phyloP scores from a whole-genome alignment of 2,888 invertebrate genomes.

The Disparrhopalites patrizii region DNA sequence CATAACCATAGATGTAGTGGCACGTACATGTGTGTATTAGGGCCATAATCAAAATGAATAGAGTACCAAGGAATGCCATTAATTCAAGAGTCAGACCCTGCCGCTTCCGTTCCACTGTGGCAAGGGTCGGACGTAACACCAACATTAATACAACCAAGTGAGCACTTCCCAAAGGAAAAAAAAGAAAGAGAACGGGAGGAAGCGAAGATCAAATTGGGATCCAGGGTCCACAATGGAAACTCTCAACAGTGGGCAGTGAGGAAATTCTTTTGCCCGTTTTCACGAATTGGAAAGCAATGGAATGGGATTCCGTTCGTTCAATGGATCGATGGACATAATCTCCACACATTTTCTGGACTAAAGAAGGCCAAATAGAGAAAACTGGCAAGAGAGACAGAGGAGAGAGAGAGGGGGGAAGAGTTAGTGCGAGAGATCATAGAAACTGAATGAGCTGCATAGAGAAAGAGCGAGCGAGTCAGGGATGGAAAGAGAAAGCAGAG shows the following conservation, averaged over 20 bases:
- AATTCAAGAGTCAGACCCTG: background rate
- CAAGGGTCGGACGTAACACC: background rate
- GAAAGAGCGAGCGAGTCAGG: no score
- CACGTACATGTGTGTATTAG: no score
- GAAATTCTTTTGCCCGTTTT: constrained; percentile 19
- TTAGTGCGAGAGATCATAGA: background rate
- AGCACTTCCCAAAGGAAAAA: background rate
- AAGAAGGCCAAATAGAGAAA: constrained; percentile 1
- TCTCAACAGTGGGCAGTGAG: constrained; percentile 3
- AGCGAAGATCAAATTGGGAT: background rate
- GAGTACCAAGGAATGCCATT: background rate
- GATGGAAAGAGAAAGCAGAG: no score
- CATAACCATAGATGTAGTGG: no score
- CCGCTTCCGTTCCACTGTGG: background rate
- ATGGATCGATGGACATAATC: constrained; percentile 14
- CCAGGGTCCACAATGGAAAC: constrained; percentile 4
- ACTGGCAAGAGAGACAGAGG: constrained; percentile 13
- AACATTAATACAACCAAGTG: background rate
- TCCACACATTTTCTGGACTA: constrained; percentile 1
- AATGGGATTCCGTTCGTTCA: constrained; percentile 19
- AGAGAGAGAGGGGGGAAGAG: constrained; percentile 20
- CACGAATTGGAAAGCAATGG: constrained; percentile 22
- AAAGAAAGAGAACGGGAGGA: background rate
- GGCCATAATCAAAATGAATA: no score
- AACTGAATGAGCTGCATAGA: no score